Conservation (phyloP, 2,113 vertebrate species). For the Beaufortia kweichowensis region DNA sequence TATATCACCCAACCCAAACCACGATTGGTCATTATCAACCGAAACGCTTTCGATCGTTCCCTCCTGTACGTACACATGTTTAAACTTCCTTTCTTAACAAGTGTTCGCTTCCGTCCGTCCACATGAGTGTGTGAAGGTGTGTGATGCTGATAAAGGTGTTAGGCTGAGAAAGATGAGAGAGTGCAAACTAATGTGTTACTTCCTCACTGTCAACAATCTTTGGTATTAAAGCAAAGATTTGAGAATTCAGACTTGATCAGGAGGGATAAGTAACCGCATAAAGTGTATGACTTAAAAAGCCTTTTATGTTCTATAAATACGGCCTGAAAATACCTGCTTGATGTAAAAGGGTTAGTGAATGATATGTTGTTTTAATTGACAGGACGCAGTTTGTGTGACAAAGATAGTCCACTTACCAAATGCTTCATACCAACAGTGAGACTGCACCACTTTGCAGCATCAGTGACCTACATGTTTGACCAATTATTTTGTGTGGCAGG, state of each 20-base stretch:
- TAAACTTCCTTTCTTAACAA: conserved; percentile 76
- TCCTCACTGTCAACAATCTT: conserved; percentile 6
- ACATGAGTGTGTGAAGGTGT: conserved; percentile 13
- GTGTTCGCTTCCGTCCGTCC: conserved; percentile 68
- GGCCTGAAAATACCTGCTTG: too few relatives aligned
- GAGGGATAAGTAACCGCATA: not conserved
- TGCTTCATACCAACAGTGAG: too few relatives aligned
- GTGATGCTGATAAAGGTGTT: not conserved
- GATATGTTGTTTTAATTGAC: not conserved
- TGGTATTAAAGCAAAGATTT: not conserved
- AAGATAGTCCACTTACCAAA: not conserved
- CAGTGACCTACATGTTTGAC: not conserved
- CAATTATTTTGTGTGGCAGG: too few relatives aligned
- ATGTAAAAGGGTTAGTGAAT: too few relatives aligned
- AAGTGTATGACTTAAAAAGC: not conserved
- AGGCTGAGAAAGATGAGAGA: not conserved
- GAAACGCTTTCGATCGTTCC: not conserved
- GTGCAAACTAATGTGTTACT: conserved; percentile 18
- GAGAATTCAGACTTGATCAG: not conserved
- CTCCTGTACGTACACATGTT: conserved; percentile 57
- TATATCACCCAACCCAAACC: not conserved
- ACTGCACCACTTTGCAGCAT: too few relatives aligned
- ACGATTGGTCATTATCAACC: conserved; percentile 48
- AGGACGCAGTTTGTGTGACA: not conserved
- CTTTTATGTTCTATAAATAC: not conserved